Conservation (phyloP, 2,888 invertebrate species). For the Chloromyia formosa region DNA sequence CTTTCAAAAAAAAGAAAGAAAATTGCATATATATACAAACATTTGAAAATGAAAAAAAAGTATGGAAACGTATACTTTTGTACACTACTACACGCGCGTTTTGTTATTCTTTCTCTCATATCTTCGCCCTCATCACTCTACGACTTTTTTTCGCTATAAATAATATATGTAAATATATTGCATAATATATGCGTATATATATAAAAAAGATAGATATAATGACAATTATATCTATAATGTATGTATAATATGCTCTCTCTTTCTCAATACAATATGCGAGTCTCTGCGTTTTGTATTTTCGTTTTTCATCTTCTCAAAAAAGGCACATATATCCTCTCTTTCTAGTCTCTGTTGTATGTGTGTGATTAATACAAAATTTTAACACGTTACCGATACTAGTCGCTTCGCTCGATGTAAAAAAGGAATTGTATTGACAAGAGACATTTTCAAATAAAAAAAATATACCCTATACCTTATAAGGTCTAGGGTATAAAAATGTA, state of each 20-base stretch:
- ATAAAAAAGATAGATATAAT: slow-evolving; percentile 37
- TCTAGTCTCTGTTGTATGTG: neutral
- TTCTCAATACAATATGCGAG: slow-evolving; percentile 44
- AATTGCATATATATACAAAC: slow-evolving; percentile 16
- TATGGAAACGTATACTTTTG: slow-evolving; percentile 31
- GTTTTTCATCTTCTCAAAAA: slow-evolving; percentile 16
- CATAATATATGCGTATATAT: slow-evolving; percentile 42
- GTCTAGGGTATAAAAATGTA: no score
- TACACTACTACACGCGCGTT: slow-evolving; percentile 14
- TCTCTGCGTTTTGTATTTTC: slow-evolving; percentile 32
- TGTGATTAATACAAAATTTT: no score
- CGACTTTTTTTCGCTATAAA: slow-evolving; percentile 30
- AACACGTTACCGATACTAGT: neutral
- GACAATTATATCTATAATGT: slow-evolving; percentile 30
- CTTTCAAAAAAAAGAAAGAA: no score
- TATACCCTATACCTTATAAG: no score
- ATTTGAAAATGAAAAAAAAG: slow-evolving; percentile 28
- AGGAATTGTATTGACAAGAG: slow-evolving; percentile 32
- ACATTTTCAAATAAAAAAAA: neutral
- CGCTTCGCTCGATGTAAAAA: slow-evolving; percentile 28
- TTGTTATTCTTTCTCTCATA: slow-evolving; percentile 14
- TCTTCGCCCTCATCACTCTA: slow-evolving; percentile 9
- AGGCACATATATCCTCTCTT: slow-evolving; percentile 43
- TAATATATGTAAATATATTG: slow-evolving; percentile 44
- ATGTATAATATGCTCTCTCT: neutral